Percentiles rank a stretch among this genome's conserved stretches.
These are phyloP conservation scores for Pithys albifrons DNA, from an alignment of 2,113 vertebrate species.

Conservation along the genomic window DNA sequence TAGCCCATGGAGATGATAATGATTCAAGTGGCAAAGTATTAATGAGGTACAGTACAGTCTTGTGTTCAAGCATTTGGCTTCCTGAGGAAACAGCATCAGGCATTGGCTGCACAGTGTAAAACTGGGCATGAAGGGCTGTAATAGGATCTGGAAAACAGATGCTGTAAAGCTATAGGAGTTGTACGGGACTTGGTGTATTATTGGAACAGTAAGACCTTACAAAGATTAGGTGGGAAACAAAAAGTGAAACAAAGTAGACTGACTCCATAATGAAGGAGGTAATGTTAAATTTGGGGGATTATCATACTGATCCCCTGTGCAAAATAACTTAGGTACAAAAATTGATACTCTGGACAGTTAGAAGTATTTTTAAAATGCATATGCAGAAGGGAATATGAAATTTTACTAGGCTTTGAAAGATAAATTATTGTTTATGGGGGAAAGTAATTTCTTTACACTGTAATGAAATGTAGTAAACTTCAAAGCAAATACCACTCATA, in stretches of 20 bases:
- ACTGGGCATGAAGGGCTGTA: neutral
- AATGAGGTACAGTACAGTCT: no score
- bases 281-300: neutral
- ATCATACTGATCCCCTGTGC: neutral
- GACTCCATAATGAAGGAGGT: neutral
- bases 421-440: neutral
- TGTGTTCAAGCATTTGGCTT: neutral
- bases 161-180: neutral
- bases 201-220: neutral
- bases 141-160: neutral
- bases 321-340: neutral
- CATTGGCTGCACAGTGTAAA: neutral
- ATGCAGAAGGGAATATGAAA: neutral
- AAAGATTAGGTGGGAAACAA: neutral
- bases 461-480: neutral
- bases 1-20: neutral
- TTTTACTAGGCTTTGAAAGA: neutral
- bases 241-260: neutral
- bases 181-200: neutral
- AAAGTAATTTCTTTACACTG: neutral
- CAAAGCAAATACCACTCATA: neutral
- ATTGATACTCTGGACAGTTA: neutral
- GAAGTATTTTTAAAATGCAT: neutral
- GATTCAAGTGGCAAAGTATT: neutral
- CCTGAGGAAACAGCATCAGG: neutral